Percentiles rank a stretch among this genome's conserved stretches.
Evolutionary conservation across 2,888 invertebrate genomes (phyloP).

Genomic region (Netelia melanura): DNA sequence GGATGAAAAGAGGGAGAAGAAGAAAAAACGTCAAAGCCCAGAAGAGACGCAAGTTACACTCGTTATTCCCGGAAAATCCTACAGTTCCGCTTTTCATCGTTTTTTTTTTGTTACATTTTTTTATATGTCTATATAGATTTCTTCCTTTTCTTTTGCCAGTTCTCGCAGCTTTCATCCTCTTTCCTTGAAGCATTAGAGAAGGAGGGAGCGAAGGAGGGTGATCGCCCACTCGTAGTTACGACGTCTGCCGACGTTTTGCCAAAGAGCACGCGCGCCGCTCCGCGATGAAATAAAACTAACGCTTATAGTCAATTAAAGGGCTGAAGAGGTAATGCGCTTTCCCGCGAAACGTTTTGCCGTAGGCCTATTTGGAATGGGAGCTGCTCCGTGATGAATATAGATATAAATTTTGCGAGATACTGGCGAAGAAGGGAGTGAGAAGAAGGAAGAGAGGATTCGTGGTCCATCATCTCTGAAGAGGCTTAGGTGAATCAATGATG

Average conservation of each 20-base stretch:
- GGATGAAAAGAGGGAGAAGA: slow-evolving; percentile 10
- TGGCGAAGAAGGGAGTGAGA: slow-evolving; percentile 47
- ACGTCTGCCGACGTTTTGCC: slow-evolving; percentile 59
- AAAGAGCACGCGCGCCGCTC: slow-evolving; percentile 34
- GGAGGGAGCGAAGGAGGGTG: slow-evolving; percentile 3
- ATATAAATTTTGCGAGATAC: slow-evolving; percentile 36
- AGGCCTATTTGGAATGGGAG: slow-evolving; percentile 66
- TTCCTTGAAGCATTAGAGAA: slow-evolving; percentile 23
- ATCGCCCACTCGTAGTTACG: slow-evolving; percentile 31
- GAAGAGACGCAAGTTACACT: slow-evolving; percentile 66
- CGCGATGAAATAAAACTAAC: slow-evolving; percentile 77
- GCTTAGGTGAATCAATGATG: slow-evolving; percentile 56
- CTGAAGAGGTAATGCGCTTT: slow-evolving; percentile 76
- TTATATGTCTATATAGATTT: slow-evolving; percentile 43
- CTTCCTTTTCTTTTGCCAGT: slow-evolving; percentile 45
- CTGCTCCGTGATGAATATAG: slow-evolving; percentile 22
- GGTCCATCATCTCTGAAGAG: slow-evolving; percentile 57
- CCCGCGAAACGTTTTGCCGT: slow-evolving; percentile 67
- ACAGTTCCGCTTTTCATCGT: slow-evolving; percentile 47
- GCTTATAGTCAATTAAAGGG: slow-evolving; percentile 81
- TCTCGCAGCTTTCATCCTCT: slow-evolving; percentile 40
- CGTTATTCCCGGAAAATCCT: slow-evolving; percentile 66
- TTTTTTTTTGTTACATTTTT: slow-evolving; percentile 56
- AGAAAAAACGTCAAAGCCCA: slow-evolving; percentile 47
- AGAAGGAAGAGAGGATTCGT: slow-evolving; percentile 65